phyloP scores from a whole-genome alignment of 2,113 vertebrate species.

The Talpa occidentalis region DNA sequence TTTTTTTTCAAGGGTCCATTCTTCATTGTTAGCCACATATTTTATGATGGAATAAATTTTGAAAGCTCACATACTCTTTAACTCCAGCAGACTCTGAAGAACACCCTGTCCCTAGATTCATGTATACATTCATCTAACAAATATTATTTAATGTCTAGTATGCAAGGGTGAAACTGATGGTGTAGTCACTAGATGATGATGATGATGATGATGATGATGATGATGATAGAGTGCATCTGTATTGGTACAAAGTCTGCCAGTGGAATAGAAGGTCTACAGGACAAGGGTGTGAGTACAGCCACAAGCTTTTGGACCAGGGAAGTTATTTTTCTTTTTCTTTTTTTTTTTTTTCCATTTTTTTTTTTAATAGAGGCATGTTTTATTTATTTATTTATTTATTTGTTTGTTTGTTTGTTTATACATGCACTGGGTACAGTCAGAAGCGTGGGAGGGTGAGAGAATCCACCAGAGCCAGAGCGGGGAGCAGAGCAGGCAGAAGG shows the following conservation, averaged over 20 bases:
- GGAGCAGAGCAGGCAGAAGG: too few species aligned
- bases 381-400: too few species aligned
- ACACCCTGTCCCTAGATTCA: not conserved
- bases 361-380: too few species aligned
- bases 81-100: not conserved
- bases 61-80: not conserved
- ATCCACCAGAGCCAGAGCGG: too few species aligned
- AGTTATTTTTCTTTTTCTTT: constrained; percentile 4
- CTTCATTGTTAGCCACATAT: not conserved
- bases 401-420: too few species aligned
- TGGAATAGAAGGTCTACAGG: not conserved
- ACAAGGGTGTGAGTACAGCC: not conserved
- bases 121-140: constrained; percentile 4
- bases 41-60: constrained; percentile 35
- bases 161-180: not conserved
- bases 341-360: too few species aligned
- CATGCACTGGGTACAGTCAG: too few species aligned
- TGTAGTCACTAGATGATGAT: not conserved
- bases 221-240: not conserved
- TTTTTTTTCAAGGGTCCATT: not conserved
- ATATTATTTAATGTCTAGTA: not conserved
- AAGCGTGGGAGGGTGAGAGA: too few species aligned
- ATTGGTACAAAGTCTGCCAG: not conserved
- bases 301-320: not conserved
- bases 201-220: not conserved